phyloP scores from a whole-genome alignment of 1,140 invertebrate genomes.

The Procambarus clarkii region DNA sequence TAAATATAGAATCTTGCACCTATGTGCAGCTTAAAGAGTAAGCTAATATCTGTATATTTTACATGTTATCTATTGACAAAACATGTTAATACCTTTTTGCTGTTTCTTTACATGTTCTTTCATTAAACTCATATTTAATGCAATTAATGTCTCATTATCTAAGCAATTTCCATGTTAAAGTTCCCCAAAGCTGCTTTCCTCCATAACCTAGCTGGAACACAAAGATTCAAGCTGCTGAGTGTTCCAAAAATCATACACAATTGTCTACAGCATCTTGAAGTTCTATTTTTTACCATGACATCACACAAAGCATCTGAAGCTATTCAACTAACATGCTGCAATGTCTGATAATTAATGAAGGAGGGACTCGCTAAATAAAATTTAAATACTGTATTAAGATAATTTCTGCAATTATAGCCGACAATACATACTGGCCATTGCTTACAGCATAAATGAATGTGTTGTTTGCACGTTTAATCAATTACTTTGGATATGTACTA shows the following conservation, averaged over 20 bases:
- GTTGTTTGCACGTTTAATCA: background rate
- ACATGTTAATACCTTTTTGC: too few relatives aligned
- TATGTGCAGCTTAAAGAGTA: too few relatives aligned
- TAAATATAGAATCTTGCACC: too few relatives aligned
- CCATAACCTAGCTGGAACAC: background rate
- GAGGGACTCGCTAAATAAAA: slow-evolving; percentile 19
- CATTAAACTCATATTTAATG: background rate
- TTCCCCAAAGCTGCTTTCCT: slow-evolving; percentile 5
- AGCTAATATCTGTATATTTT: too few relatives aligned
- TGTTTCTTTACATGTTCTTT: background rate
- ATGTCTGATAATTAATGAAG: slow-evolving; percentile 58
- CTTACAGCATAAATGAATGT: background rate
- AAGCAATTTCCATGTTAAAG: background rate
- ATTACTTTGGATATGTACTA: background rate
- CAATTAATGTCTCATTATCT: background rate
- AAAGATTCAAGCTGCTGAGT: slow-evolving; percentile 25
- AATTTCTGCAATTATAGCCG: background rate
- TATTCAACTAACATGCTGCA: slow-evolving; percentile 64
- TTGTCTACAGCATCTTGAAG: slow-evolving; percentile 61
- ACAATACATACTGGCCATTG: background rate
- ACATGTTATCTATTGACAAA: too few relatives aligned
- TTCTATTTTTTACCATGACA: slow-evolving; percentile 65
- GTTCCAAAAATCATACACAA: slow-evolving; percentile 37
- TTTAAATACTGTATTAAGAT: slow-evolving; percentile 10
- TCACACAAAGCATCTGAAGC: slow-evolving; percentile 68